Evolutionary conservation across 2,113 vertebrate species (phyloP).

Genomic region (Fukomys damarensis): DNA sequence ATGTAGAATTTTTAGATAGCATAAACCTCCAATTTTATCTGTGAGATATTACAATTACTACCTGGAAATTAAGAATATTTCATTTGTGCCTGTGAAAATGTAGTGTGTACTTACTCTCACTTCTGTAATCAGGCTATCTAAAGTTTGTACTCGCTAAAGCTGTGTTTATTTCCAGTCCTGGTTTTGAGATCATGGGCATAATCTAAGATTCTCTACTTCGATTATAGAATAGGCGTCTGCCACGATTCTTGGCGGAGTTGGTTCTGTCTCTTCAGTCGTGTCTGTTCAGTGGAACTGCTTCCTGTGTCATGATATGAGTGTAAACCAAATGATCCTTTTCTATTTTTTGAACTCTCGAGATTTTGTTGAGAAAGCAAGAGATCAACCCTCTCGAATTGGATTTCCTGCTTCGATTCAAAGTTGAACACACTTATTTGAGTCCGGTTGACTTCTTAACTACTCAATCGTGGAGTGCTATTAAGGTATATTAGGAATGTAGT

Average conservation of each 20-base stretch:
- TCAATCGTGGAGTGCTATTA: conserved; percentile 90
- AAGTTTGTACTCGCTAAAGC: background rate
- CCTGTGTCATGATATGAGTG: conserved; percentile 2
- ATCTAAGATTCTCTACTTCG: background rate
- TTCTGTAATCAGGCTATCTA: background rate
- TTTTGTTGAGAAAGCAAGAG: conserved; percentile 88
- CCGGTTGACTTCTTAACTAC: conserved; percentile 90
- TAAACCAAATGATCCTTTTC: conserved; percentile 65
- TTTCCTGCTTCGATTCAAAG: conserved; percentile 89
- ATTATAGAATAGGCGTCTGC: background rate
- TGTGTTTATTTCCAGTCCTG: background rate
- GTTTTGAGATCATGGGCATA: background rate
- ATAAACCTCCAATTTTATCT: background rate
- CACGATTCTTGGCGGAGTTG: background rate
- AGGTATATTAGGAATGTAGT: conserved; percentile 81
- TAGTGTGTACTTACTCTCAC: background rate
- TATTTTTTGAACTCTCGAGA: conserved; percentile 81
- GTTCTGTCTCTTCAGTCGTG: background rate
- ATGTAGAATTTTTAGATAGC: conserved; percentile 33
- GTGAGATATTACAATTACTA: background rate
- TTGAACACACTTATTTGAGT: conserved; percentile 86
- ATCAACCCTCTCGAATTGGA: conserved; percentile 88
- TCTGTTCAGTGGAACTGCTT: background rate
- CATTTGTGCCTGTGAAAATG: background rate
- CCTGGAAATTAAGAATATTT: conserved; percentile 24